phyloP scores from a whole-genome alignment of 2,888 invertebrate genomes.

The Temnothorax ravouxi region DNA sequence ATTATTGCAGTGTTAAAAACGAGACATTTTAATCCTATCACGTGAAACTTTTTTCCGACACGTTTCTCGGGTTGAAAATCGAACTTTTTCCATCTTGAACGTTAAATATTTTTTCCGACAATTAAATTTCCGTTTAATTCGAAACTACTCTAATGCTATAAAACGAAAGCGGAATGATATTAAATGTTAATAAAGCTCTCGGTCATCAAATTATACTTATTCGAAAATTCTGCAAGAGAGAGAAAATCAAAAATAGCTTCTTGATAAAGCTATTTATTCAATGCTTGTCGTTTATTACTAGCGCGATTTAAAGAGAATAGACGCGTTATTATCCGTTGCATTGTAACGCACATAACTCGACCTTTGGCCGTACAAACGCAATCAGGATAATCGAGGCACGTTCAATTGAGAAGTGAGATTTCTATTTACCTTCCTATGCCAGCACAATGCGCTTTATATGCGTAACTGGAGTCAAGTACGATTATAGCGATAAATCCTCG shows the following conservation, averaged over 20 bases:
- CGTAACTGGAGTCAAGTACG: constrained; percentile 73
- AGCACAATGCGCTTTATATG: constrained; percentile 52
- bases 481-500: constrained; percentile 72
- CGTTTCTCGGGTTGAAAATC: neutral
- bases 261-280: neutral
- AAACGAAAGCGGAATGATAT: neutral
- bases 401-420: constrained; percentile 66
- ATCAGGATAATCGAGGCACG: constrained; percentile 61
- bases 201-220: neutral
- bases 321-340: constrained; percentile 15
- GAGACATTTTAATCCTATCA: neutral
- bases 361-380: constrained; percentile 51
- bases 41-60: neutral
- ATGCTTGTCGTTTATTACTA: neutral
- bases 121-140: neutral
- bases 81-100: neutral
- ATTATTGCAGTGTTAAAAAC: neutral
- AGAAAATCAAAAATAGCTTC: neutral
- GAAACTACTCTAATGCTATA: neutral
- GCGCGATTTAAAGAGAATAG: constrained; percentile 11
- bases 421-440: constrained; percentile 62
- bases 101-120: neutral
- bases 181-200: neutral
- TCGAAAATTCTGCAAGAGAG: neutral
- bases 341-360: constrained; percentile 58